phyloP scores from a whole-genome alignment of 1,140 invertebrate genomes.

The Nebria ingens region DNA sequence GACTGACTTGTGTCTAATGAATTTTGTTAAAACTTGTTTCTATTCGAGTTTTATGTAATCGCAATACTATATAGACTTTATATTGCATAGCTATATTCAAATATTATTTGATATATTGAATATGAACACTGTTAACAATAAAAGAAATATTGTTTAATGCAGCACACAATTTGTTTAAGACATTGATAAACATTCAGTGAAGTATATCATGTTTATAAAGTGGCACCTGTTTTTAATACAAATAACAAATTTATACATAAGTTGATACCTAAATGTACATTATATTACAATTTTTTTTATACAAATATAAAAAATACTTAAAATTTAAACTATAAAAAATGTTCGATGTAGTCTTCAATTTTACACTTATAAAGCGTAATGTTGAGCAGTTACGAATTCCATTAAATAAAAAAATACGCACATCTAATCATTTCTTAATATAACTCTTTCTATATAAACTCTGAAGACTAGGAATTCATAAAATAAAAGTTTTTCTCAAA shows the following conservation, averaged over 20 bases:
- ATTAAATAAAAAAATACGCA: neutral
- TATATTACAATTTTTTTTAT: constrained; percentile 3
- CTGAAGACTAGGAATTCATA: neutral
- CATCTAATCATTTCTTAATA: neutral
- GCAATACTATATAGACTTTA: too few species aligned
- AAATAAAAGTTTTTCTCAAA: too few species aligned
- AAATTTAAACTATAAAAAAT: neutral
- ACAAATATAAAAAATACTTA: neutral
- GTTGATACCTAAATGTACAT: neutral
- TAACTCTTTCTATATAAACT: neutral
- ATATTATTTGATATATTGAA: too few species aligned
- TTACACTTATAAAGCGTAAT: constrained; percentile 6
- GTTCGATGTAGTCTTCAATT: constrained; percentile 1
- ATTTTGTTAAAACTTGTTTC: too few species aligned
- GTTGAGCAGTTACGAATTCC: neutral
- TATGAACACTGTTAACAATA: too few species aligned
- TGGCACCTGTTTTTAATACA: neutral
- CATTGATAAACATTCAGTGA: too few species aligned
- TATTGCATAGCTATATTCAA: too few species aligned
- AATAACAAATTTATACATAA: constrained; percentile 1
- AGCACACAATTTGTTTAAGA: too few species aligned
- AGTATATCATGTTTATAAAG: neutral
- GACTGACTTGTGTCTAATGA: too few species aligned
- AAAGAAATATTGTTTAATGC: too few species aligned
- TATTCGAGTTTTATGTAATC: too few species aligned